Conservation (phyloP, 2,888 invertebrate species). For the Agrilus cyanescens region DNA sequence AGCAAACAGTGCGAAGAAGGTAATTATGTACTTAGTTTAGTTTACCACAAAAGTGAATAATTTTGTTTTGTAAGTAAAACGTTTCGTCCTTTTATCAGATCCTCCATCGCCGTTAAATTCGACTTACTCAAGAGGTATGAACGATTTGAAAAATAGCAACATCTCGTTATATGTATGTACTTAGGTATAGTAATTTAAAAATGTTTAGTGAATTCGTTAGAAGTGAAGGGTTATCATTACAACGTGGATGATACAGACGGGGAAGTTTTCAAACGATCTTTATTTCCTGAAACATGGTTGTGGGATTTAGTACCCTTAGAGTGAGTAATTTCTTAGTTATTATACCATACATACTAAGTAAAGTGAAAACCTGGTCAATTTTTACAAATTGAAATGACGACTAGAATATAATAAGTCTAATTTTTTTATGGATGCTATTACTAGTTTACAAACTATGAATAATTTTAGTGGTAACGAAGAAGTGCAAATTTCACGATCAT, state of each 20-base stretch:
- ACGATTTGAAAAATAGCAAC: too few relatives aligned
- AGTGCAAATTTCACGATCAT: constrained; percentile 29
- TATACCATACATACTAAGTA: too few relatives aligned
- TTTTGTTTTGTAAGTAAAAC: neutral
- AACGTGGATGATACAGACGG: constrained; percentile 2
- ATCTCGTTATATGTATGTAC: too few relatives aligned
- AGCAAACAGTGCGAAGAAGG: constrained; percentile 38
- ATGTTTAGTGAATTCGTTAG: too few relatives aligned
- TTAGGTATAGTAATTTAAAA: too few relatives aligned
- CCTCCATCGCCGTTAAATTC: too few relatives aligned
- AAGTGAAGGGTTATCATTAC: neutral
- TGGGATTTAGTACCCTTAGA: constrained; percentile 46
- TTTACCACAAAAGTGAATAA: neutral
- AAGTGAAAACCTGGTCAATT: too few relatives aligned
- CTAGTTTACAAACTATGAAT: too few relatives aligned
- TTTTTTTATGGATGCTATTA: neutral
- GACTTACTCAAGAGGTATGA: too few relatives aligned
- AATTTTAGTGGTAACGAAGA: constrained; percentile 11
- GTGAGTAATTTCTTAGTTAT: constrained; percentile 22
- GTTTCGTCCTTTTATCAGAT: too few relatives aligned
- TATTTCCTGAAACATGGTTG: constrained; percentile 53
- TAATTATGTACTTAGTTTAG: constrained; percentile 1
- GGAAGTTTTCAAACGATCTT: constrained; percentile 21
- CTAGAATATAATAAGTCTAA: too few relatives aligned
- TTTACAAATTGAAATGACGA: too few relatives aligned